phyloP scores from a whole-genome alignment of 2,797 vertebrate genomes.

The Phrynocephalus vlangalii region DNA sequence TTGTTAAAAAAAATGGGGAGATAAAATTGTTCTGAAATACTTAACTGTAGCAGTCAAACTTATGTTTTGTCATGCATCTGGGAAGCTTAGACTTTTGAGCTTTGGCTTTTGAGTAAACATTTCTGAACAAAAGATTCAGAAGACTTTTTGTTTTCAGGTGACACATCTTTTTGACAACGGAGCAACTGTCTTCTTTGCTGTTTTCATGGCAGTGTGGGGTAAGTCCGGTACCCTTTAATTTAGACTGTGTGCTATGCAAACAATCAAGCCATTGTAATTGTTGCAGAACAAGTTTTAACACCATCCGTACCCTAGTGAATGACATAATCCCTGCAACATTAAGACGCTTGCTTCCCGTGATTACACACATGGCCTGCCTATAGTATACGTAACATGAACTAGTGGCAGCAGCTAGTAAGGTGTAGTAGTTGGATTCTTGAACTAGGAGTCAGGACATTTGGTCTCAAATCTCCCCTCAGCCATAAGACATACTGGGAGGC shows the following conservation, averaged over 20 bases:
- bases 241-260: background rate
- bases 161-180: conserved; percentile 95
- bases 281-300: background rate
- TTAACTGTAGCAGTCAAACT: background rate
- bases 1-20: background rate
- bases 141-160: conserved; percentile 78
- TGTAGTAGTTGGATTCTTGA: too few species aligned
- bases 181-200: conserved; percentile 94
- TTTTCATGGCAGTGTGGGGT: conserved; percentile 98
- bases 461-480: too few species aligned
- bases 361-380: background rate
- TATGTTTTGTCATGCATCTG: background rate
- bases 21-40: background rate
- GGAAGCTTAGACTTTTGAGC: too few species aligned
- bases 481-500: too few species aligned
- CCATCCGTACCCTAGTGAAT: background rate
- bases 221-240: conserved; percentile 70
- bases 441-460: too few species aligned
- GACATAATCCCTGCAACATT: background rate
- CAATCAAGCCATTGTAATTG: background rate
- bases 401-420: background rate
- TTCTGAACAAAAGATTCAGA: conserved; percentile 35
- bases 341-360: background rate
- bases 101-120: too few species aligned
- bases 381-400: background rate